These are phyloP conservation scores for Odontamblyopus lacepedii DNA, from an alignment of 2,797 vertebrate genomes.

Conservation along the genomic window DNA sequence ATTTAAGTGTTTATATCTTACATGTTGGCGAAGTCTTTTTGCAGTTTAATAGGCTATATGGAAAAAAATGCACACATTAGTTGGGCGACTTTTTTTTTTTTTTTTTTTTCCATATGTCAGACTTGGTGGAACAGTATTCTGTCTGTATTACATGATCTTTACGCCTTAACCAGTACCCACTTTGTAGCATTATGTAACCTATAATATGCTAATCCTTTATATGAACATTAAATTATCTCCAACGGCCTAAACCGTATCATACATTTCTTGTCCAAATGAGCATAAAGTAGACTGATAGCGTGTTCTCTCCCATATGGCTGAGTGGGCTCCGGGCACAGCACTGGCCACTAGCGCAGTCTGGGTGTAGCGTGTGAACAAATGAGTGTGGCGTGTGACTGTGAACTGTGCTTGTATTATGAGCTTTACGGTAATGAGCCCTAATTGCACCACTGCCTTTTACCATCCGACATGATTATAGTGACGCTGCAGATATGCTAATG, in stretches of 20 bases:
- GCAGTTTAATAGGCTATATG: too few species aligned
- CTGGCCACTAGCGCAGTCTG: constrained; percentile 8
- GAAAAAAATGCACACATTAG: too few species aligned
- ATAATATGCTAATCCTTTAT: not conserved
- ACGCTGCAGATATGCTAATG: constrained; percentile 48
- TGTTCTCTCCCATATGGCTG: constrained; percentile 20
- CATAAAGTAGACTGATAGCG: constrained; percentile 3
- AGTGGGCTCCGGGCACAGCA: constrained; percentile 17
- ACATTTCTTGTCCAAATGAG: constrained; percentile 24
- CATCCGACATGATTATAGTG: constrained; percentile 34
- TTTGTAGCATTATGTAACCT: not conserved
- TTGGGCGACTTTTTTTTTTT: too few species aligned
- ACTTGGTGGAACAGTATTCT: too few species aligned
- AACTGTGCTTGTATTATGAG: constrained; percentile 17
- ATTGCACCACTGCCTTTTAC: constrained; percentile 35
- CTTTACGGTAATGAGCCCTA: constrained; percentile 35
- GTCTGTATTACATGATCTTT: not conserved
- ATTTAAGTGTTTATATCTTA: too few species aligned
- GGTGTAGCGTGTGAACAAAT: constrained; percentile 1
- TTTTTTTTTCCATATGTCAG: too few species aligned
- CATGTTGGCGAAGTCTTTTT: too few species aligned
- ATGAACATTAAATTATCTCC: not conserved
- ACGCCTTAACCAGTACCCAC: not conserved
- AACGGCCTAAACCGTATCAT: constrained; percentile 23
- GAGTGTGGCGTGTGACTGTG: not conserved